Evolutionary conservation across 2,888 invertebrate genomes (phyloP).

Genomic region (Meghimatium bilineatum): DNA sequence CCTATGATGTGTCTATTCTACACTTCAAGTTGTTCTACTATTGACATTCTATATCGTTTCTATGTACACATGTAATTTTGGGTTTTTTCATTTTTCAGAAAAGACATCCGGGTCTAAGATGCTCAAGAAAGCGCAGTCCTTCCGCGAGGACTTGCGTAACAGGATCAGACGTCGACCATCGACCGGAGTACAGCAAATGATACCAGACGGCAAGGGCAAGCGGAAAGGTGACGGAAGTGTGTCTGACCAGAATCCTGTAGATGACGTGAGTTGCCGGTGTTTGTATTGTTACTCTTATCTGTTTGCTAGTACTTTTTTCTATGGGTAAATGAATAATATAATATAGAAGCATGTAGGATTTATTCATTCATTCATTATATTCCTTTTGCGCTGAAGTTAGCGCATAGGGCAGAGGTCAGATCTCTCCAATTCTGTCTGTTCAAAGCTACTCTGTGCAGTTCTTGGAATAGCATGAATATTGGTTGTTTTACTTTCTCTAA

Average conservation of each 20-base stretch:
- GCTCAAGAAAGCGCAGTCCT: slow-evolving; percentile 72
- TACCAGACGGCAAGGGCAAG: slow-evolving; percentile 52
- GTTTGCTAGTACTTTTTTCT: not conserved
- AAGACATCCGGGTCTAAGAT: slow-evolving; percentile 68
- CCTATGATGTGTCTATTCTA: no score
- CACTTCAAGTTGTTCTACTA: not conserved
- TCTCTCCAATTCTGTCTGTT: no score
- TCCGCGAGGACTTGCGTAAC: slow-evolving; percentile 69
- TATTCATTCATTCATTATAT: no score
- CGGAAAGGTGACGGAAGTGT: slow-evolving; percentile 49
- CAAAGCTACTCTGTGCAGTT: no score
- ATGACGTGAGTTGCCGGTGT: slow-evolving; percentile 39
- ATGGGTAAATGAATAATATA: no score
- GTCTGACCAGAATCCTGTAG: slow-evolving; percentile 1
- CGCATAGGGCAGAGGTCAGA: no score
- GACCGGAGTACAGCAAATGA: slow-evolving; percentile 62
- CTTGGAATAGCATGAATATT: no score
- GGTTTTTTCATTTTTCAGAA: slow-evolving; percentile 56
- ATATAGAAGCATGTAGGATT: no score
- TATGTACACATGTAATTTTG: no score
- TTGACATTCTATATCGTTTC: not conserved
- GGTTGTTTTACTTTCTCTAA: no score
- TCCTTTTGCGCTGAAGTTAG: no score
- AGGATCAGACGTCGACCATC: slow-evolving; percentile 67
- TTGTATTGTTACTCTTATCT: not conserved